phyloP scores from a whole-genome alignment of 2,888 invertebrate species.

The Neoascia interrupta region DNA sequence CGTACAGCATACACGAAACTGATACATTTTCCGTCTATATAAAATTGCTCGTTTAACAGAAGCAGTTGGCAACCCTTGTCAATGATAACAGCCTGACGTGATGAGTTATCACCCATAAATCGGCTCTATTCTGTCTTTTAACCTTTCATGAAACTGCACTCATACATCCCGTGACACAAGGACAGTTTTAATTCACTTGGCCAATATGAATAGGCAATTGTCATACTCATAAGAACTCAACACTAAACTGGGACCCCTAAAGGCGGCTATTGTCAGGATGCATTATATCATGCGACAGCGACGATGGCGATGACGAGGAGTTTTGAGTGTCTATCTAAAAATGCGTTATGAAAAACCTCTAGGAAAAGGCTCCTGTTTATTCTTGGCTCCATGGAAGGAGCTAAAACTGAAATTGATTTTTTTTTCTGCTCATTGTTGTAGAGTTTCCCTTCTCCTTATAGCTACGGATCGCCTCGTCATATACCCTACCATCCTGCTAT shows the following conservation, averaged over 20 bases:
- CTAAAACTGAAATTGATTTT: constrained; percentile 65
- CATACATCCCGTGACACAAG: constrained; percentile 46
- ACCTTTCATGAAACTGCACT: constrained; percentile 36
- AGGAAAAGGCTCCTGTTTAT: constrained; percentile 41
- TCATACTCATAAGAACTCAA: background rate
- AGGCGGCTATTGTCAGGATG: constrained; percentile 60
- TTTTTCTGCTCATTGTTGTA: constrained; percentile 16
- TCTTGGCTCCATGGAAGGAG: too few relatives aligned
- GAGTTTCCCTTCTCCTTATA: constrained; percentile 1
- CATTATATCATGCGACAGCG: constrained; percentile 48
- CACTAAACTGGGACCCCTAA: constrained; percentile 36
- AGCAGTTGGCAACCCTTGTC: constrained; percentile 44
- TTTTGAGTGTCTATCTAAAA: constrained; percentile 19
- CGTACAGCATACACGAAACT: too few relatives aligned
- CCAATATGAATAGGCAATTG: constrained; percentile 38
- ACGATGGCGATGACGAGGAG: constrained; percentile 10
- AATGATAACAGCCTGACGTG: constrained; percentile 18
- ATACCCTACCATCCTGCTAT: constrained; percentile 30
- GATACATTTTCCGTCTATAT: too few relatives aligned
- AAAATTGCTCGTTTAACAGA: too few relatives aligned
- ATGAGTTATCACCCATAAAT: constrained; percentile 47
- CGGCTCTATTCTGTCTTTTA: constrained; percentile 27
- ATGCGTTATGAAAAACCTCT: constrained; percentile 48
- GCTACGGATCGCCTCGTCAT: constrained; percentile 3
- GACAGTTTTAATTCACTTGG: constrained; percentile 43